phyloP scores from a whole-genome alignment of 2,888 invertebrate genomes.

The Caenorhabditis becei region DNA sequence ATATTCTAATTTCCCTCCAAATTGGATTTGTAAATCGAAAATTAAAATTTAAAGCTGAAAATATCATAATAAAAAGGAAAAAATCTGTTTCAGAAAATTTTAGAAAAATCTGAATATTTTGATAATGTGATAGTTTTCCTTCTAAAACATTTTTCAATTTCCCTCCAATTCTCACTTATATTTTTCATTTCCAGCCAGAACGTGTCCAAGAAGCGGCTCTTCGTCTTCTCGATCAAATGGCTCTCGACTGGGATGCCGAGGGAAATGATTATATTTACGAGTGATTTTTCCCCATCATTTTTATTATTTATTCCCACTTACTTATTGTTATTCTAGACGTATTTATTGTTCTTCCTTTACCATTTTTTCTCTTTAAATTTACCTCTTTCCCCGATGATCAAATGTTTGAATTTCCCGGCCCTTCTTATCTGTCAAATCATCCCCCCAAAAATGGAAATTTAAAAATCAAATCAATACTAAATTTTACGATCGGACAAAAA shows the following conservation, averaged over 20 bases:
- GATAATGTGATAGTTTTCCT: no score
- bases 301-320: not conserved
- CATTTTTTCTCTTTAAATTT: not conserved
- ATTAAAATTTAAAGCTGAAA: constrained; percentile 1
- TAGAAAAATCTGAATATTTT: no score
- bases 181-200: constrained; percentile 38
- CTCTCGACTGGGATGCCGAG: constrained; percentile 45
- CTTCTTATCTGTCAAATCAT: not conserved
- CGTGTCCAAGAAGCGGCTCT: constrained; percentile 55
- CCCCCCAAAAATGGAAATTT: no score
- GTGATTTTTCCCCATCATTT: constrained; percentile 8
- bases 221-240: constrained; percentile 49
- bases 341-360: not conserved
- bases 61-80: no score
- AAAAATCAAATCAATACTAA: no score
- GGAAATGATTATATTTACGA: constrained; percentile 44
- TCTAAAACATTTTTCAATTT: no score
- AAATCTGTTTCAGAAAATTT: no score
- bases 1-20: no score
- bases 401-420: not conserved
- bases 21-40: no score
- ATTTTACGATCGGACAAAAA: not conserved
- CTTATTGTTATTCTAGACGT: not conserved
- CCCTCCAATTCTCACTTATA: no score
- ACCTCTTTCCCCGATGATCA: not conserved